A percentile compares a stretch with the other conserved stretches of the same genome.
Conservation (phyloP, 1,140 invertebrate species). For the Diachasmimorpha longicaudata region DNA sequence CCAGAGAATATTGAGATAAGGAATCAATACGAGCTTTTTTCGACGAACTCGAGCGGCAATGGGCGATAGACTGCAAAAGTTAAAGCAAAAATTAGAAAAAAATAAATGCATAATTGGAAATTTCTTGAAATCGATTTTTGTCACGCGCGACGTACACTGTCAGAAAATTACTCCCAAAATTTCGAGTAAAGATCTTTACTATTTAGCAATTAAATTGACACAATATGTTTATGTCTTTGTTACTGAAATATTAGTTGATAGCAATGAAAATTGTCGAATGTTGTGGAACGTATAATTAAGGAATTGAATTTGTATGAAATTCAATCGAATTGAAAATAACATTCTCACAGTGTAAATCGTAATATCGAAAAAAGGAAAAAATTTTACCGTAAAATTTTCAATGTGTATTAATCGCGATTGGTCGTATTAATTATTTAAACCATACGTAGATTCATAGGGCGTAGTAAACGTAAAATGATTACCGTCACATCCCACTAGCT, state of each 20-base stretch:
- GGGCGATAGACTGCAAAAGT: conserved; percentile 51
- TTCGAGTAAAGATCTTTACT: too few species aligned
- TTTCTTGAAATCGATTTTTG: background rate
- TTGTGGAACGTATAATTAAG: too few species aligned
- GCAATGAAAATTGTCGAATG: too few species aligned
- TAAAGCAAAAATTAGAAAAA: conserved; percentile 35
- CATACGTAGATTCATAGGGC: background rate
- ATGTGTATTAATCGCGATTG: conserved; percentile 41
- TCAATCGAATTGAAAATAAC: too few species aligned
- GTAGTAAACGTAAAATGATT: conserved; percentile 24
- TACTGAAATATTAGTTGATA: too few species aligned
- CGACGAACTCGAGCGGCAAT: conserved; percentile 44
- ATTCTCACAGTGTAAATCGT: too few species aligned
- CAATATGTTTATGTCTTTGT: background rate
- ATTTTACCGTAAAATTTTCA: conserved; percentile 32
- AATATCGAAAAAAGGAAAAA: background rate
- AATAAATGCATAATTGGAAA: conserved; percentile 17
- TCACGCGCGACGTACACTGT: background rate
- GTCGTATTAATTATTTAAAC: conserved; percentile 10
- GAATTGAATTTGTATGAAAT: too few species aligned
- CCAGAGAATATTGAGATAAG: conserved; percentile 12
- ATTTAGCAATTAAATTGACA: background rate
- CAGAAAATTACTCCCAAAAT: too few species aligned
- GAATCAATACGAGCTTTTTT: conserved; percentile 27
- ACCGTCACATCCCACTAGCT: conserved; percentile 32